Evolutionary conservation across 23 tunicate species (phyloP).

Genomic region (Diplosoma virens): DNA sequence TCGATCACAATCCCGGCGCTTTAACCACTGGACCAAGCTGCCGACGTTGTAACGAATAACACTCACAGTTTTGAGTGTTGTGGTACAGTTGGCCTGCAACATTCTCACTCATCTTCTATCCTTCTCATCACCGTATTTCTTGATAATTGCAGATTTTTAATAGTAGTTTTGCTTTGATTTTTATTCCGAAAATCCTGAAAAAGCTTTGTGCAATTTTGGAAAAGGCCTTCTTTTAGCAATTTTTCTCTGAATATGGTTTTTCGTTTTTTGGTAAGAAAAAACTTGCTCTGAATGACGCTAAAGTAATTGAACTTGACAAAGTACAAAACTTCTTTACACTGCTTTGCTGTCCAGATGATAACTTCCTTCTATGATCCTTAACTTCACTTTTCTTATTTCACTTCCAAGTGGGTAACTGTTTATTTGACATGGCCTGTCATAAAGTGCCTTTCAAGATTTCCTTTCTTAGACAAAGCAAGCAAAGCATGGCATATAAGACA

Average conservation of each 20-base stretch:
- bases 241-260: neutral
- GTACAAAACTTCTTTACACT: no score
- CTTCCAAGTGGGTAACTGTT: slow-evolving; percentile 19
- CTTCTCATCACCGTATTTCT: slow-evolving; percentile 14
- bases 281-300: neutral
- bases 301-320: neutral
- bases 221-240: neutral
- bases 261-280: neutral
- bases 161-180: neutral
- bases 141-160: slow-evolving; percentile 4
- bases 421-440: slow-evolving; percentile 33
- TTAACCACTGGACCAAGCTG: no score
- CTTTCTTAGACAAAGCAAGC: slow-evolving; percentile 25
- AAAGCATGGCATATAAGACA: slow-evolving; percentile 16
- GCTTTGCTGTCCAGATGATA: no score
- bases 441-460: slow-evolving; percentile 34
- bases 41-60: neutral
- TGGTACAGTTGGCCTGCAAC: slow-evolving; percentile 1
- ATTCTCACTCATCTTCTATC: neutral
- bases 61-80: neutral
- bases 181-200: slow-evolving; percentile 17
- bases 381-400: slow-evolving; percentile 31
- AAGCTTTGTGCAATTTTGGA: neutral
- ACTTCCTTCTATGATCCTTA: no score
- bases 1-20: no score